A percentile compares a stretch with the other conserved stretches of the same genome.
phyloP scores from a whole-genome alignment of 2,888 invertebrate species.

The Eucriotettix oculatus region DNA sequence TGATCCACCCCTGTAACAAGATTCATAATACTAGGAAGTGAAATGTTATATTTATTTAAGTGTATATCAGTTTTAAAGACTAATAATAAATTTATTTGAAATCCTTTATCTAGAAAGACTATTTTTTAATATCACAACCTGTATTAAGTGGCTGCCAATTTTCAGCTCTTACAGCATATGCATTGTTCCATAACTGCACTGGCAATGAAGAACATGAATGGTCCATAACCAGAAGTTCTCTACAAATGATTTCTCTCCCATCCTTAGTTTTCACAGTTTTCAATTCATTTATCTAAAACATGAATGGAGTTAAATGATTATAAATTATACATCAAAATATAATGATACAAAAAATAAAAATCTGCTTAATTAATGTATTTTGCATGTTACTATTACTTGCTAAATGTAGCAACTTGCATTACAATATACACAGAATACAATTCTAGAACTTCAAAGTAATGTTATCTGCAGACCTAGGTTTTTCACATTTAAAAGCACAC shows the following conservation, averaged over 20 bases:
- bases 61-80: background rate
- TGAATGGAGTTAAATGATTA: too few species aligned
- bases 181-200: conserved; percentile 49
- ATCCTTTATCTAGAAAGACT: background rate
- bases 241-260: conserved; percentile 39
- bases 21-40: background rate
- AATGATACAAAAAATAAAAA: too few species aligned
- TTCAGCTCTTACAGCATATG: conserved; percentile 47
- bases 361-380: too few species aligned
- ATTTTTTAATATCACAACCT: conserved; percentile 11
- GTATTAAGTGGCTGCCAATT: conserved; percentile 52
- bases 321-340: too few species aligned
- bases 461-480: too few species aligned
- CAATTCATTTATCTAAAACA: conserved; percentile 34
- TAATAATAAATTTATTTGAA: background rate
- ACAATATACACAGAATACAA: too few species aligned
- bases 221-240: conserved; percentile 50
- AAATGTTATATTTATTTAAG: background rate
- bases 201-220: conserved; percentile 41
- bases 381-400: too few species aligned
- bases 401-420: too few species aligned
- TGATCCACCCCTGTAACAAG: too few species aligned
- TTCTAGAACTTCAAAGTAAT: too few species aligned
- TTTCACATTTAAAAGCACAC: too few species aligned
- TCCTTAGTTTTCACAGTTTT: conserved; percentile 42